phyloP scores from a whole-genome alignment of 2,113 vertebrate genomes.

The Aix galericulata region DNA sequence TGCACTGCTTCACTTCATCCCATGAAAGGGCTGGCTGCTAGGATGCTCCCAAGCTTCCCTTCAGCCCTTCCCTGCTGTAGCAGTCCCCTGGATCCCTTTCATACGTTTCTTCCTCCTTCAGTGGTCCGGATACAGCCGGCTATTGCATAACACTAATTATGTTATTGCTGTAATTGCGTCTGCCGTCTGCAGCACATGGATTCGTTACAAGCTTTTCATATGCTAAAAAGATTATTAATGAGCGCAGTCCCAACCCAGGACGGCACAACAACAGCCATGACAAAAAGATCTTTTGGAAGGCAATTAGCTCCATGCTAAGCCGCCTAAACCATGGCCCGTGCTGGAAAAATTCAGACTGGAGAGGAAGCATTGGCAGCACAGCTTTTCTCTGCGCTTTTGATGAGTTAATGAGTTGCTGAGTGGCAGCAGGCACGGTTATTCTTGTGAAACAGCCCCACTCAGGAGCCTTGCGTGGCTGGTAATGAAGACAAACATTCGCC shows the following conservation, averaged over 20 bases:
- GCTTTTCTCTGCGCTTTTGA: constrained; percentile 43
- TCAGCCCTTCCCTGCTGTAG: neutral
- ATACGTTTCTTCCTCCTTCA: neutral
- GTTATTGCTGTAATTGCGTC: constrained; percentile 65
- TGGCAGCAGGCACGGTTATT: neutral
- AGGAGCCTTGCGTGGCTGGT: neutral
- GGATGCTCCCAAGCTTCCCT: neutral
- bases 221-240: constrained; percentile 74
- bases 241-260: constrained; percentile 51
- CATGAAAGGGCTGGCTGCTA: neutral
- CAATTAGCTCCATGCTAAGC: constrained; percentile 68
- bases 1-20: neutral
- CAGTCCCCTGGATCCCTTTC: neutral
- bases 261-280: constrained; percentile 39
- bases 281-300: constrained; percentile 58
- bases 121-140: constrained; percentile 9
- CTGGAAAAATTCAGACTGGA: constrained; percentile 47
- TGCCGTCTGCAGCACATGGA: constrained; percentile 68
- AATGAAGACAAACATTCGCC: neutral
- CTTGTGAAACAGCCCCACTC: neutral
- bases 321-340: neutral
- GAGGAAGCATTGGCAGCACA: neutral
- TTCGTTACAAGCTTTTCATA: constrained; percentile 72
- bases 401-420: constrained; percentile 52
- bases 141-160: constrained; percentile 66